Base-by-base conservation (phyloP, 2,797 vertebrate species). In the Phoebastria nigripes region DNA sequence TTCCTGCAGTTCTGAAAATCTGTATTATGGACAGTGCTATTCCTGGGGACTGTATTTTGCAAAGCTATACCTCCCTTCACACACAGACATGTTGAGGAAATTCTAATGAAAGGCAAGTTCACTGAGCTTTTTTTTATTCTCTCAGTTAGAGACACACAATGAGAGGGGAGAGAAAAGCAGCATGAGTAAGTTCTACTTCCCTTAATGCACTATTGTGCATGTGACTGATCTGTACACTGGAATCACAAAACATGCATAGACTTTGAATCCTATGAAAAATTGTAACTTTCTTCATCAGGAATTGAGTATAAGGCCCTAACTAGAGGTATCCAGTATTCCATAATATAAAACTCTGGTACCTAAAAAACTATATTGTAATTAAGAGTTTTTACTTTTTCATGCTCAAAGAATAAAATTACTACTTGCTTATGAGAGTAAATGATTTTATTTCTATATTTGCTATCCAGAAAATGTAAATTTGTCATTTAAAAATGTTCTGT, bases 71-170 rank as follows among this genome's bases (percentile, higher is more conserved):
- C n/a, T 94, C 77, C 49, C 39, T 94, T 84, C 49, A 72, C 72
- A 58, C 31, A 28, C 51, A 69, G 80, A 78, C 69, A 70, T 82
- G 85, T 54, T 86, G 80, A 85, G 78, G 71, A 90, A 93, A 86
- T 94, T 86, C 49, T 94, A 56, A 61, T 86, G 91, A 95, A 93
- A 70, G 77, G 69, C 82, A 83, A 91, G 49, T 88, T 94, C 85
- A 67, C 59, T 55, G 85, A 96, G 87, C 52, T 80, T 91, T 91
- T 93, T 90, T 78, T 35, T 35, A 56, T 88, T 95, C 72, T 80
- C 59, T 81, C 20, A 8, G 44, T 91, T 95, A 66, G 91, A 73
- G 51, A 88, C 91, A 61, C 69, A 86, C 78, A 94, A 67, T 82
- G 71, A 84, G 49, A 76, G 56, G 80, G 84, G 66, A 90, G 77